Evolutionary conservation across 2,113 vertebrate genomes (phyloP), one percentile per base, ranked within the genome.

Genomic region (Cyrtonyx montezumae): DNA sequence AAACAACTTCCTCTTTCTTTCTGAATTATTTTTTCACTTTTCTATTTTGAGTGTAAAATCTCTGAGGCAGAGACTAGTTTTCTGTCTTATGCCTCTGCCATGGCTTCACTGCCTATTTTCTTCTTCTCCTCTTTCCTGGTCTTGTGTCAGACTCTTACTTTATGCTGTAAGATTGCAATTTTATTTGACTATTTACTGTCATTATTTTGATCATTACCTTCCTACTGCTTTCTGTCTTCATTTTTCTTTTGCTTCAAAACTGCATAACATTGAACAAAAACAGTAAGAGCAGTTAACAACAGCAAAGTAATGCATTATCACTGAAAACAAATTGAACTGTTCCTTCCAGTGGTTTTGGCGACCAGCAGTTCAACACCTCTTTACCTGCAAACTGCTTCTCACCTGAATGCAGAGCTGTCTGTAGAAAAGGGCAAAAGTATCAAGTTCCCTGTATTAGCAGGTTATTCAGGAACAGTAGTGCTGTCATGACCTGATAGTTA

Each of bases 181-280:
- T 79, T 14, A 55, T 84, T 84, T 79, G 49, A 76, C 36, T 11
- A 11, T 45, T 82, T 82, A 19, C 49, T 80, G 66, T 6, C 6
- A 40, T 84, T 51, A 40, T 86, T 59, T 49, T 55, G 36, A 79
- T 78, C 2, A 61, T 81, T 87, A 28, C 65, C 37, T 81, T 81
- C 34, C 26, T 76, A 5, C 40, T 4, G 4, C 61, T 8, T 48
- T 86, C 53, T 62, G 18, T 11, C 43, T 79, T 70, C 1, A 15
- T 49, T 82, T 89, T 70, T 32, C 6, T 53, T 93, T 69, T 63
- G 11, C 58, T 94, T 87, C 53, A 45, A 71, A 81, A 15, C 15
- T 88, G 11, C 19, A 12, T 58, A 32, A 42, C 19, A 19, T 8
- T 81, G 51, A 87, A 81, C 37, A 12, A 36, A 36, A 87, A 61